Evolutionary conservation across 2,113 vertebrate genomes (phyloP).

Genomic region (Scortum barcoo): DNA sequence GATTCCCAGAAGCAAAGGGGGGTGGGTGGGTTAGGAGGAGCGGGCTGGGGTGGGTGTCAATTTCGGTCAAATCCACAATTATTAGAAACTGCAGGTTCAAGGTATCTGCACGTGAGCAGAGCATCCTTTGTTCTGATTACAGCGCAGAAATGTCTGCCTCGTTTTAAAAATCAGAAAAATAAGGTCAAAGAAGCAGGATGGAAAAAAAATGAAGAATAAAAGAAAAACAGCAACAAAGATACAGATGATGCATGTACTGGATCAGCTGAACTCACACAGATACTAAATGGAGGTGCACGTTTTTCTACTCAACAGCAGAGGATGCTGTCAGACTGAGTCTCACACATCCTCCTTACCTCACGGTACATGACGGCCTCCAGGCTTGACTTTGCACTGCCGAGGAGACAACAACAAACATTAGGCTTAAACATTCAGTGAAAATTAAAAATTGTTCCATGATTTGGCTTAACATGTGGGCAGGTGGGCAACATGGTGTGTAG

Average conservation of each 20-base stretch:
- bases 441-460: neutral
- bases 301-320: conserved; percentile 56
- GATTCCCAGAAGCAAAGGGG: conserved; percentile 9
- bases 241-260: conserved; percentile 27
- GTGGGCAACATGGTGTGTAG: neutral
- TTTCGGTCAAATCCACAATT: conserved; percentile 24
- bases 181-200: conserved; percentile 44
- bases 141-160: conserved; percentile 4
- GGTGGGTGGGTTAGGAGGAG: too few species aligned
- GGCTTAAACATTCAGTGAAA: neutral
- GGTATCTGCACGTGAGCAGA: conserved; percentile 17
- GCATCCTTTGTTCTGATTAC: conserved; percentile 5
- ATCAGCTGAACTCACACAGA: conserved; percentile 22
- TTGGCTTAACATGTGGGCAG: neutral
- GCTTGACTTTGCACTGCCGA: conserved; percentile 86
- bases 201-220: conserved; percentile 37
- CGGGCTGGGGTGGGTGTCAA: neutral
- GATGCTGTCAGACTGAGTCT: conserved; percentile 43
- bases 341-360: conserved; percentile 80
- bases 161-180: neutral
- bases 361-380: conserved; percentile 89
- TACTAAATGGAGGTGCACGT: conserved; percentile 32
- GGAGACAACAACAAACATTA: conserved; percentile 12
- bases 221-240: conserved; percentile 48
- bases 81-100: conserved; percentile 8